Percentiles rank a stretch among this genome's conserved stretches.
phyloP scores from a whole-genome alignment of 2,888 invertebrate species.

The Arrhopalites spinosus region DNA sequence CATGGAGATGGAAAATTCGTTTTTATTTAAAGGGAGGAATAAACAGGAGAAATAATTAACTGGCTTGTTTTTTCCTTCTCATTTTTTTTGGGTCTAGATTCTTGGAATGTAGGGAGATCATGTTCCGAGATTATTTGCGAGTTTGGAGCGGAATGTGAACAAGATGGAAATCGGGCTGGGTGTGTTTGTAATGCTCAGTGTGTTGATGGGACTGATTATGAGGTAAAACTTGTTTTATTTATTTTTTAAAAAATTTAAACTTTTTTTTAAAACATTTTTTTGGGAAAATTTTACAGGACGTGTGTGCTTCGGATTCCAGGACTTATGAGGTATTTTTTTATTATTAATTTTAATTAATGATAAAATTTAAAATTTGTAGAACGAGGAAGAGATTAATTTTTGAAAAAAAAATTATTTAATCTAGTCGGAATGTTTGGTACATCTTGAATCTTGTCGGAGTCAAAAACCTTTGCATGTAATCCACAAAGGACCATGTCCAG shows the following conservation, averaged over 20 bases:
- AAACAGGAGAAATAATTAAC: no score
- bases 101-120: constrained; percentile 57
- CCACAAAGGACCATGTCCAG: constrained; percentile 76
- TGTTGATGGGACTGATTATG: constrained; percentile 65
- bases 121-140: constrained; percentile 80
- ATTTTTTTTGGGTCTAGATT: constrained; percentile 40
- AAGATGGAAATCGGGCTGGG: constrained; percentile 71
- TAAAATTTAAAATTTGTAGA: no score
- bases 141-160: constrained; percentile 80
- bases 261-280: no score
- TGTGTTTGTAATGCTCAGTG: constrained; percentile 78
- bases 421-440: constrained; percentile 75
- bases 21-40: no score
- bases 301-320: constrained; percentile 87
- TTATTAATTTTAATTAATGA: no score
- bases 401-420: no score
- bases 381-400: no score
- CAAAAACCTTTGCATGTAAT: constrained; percentile 79
- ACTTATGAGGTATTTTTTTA: no score
- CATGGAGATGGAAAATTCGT: no score
- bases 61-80: no score
- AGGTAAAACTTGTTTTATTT: constrained; percentile 60
- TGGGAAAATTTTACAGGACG: constrained; percentile 59
- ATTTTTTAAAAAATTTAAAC: no score
- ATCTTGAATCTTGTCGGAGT: constrained; percentile 72